Evolutionary conservation across 2,888 invertebrate genomes (phyloP), one percentile per base, ranked within the genome.

Genomic region (Eulithis prunata): DNA sequence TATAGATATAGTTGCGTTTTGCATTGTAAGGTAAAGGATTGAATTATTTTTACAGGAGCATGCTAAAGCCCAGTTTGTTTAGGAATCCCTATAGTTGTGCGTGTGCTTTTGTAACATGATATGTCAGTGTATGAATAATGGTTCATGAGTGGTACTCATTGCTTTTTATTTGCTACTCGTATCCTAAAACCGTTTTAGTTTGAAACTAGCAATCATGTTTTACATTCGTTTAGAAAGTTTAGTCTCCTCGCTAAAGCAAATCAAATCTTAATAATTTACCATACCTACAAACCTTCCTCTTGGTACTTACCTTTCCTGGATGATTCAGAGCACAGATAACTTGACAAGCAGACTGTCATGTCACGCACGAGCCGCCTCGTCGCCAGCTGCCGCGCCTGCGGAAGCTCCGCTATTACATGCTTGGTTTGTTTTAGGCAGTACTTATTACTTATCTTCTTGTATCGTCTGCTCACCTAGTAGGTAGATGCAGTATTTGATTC

Each of bases 391-490:
- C 62, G 43, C 57, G 51, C 66, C 66, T 14, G 58, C 66, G 62
- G 66, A 66, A 62, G 66, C 55, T 62, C 32, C 13, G n/a, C 59
- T 59, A 63, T 64, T 68, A 64, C 60, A 68, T 57, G 67, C 67
- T 64, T 61, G 53, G 60, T 53, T 66, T 52, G 55, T 12, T 54
- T 2, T 49, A 49, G 14, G 38, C 7, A 51, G 32, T 32, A 10
- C 51, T 7, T 36, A 62, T 6, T 11, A 21, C 21, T 21, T 21
- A 41, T 14, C 62, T 63, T 49, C 60, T 55, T 56, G 13, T 12
- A 56, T 62, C 53, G 60, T 61, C 60, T 57, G 57, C 57, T 57
- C n/a, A 49, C 58, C 58, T 66, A 43, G 57, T 65, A 65, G 47
- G 57, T 65, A 65, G 4, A 5, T 45, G 4, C 45, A 41, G 10